Evolutionary conservation across 2,113 vertebrate species (phyloP).

Genomic region (Myotis brandtii): DNA sequence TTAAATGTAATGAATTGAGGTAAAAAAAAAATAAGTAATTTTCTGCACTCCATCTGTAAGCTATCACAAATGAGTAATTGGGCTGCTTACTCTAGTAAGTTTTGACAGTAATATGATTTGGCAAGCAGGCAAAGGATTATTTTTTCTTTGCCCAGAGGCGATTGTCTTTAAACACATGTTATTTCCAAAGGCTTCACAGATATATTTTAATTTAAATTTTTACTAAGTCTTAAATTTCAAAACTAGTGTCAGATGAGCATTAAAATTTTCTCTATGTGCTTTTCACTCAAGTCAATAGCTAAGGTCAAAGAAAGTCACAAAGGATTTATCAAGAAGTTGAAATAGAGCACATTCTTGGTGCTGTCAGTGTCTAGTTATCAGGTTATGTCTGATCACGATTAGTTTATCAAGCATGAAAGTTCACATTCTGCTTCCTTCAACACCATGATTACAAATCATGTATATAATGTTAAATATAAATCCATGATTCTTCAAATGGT

Average conservation of each 20-base stretch:
- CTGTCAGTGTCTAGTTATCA: neutral
- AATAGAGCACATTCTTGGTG: neutral
- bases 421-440: neutral
- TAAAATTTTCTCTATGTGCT: neutral
- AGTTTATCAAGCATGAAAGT: neutral
- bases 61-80: neutral
- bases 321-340: neutral
- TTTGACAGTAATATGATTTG: conserved; percentile 52
- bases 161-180: conserved; percentile 58
- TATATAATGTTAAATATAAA: conserved; percentile 12
- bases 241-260: neutral
- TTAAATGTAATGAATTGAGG: neutral
- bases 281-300: conserved; percentile 7
- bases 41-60: neutral
- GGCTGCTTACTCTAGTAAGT: conserved; percentile 21
- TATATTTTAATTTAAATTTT: conserved; percentile 57
- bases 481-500: neutral
- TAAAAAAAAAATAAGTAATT: neutral
- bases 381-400: neutral
- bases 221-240: conserved; percentile 41
- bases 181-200: neutral
- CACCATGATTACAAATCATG: neutral
- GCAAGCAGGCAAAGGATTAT: conserved; percentile 6
- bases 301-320: neutral
- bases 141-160: conserved; percentile 44